phyloP scores from a whole-genome alignment of 1,140 invertebrate genomes.

The Tetranychus urticae region DNA sequence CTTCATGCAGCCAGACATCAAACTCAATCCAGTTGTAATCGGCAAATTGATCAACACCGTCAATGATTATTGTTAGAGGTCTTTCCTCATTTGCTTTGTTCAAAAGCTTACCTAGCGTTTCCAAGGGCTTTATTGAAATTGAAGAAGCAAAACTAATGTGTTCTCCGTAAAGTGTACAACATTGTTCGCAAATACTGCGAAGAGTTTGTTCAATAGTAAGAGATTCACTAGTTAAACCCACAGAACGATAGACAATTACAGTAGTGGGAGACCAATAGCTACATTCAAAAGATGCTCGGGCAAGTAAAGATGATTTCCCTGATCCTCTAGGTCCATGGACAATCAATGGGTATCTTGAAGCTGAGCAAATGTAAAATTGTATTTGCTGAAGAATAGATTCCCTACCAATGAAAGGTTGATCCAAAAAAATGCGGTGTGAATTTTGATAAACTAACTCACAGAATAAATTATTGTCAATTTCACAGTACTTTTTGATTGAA shows the following conservation, averaged over 20 bases:
- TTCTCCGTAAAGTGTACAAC: slow-evolving; percentile 27
- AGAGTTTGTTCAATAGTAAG: slow-evolving; percentile 36
- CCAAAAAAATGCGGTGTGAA: slow-evolving; percentile 17
- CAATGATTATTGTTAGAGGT: slow-evolving; percentile 38
- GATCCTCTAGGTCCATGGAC: slow-evolving; percentile 77
- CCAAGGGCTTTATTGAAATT: slow-evolving; percentile 18
- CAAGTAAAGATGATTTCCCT: slow-evolving; percentile 70
- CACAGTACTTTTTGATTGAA: slow-evolving; percentile 11
- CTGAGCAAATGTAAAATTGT: slow-evolving; percentile 24
- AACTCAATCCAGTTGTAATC: background rate
- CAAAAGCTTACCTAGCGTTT: slow-evolving; percentile 26
- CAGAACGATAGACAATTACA: slow-evolving; percentile 22
- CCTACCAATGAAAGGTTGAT: slow-evolving; percentile 18
- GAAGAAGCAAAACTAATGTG: slow-evolving; percentile 14
- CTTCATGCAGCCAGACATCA: background rate
- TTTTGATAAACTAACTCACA: slow-evolving; percentile 30
- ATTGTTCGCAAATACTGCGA: slow-evolving; percentile 38
- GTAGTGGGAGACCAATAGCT: slow-evolving; percentile 23
- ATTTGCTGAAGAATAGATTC: slow-evolving; percentile 18
- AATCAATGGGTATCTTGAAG: slow-evolving; percentile 50
- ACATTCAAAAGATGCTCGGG: slow-evolving; percentile 36
- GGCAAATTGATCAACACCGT: slow-evolving; percentile 39
- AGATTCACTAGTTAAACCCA: slow-evolving; percentile 37
- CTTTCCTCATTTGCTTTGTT: slow-evolving; percentile 27
- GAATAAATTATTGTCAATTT: slow-evolving; percentile 28